Conservation (phyloP, 2,797 vertebrate genomes). For the Trachops cirrhosus region DNA sequence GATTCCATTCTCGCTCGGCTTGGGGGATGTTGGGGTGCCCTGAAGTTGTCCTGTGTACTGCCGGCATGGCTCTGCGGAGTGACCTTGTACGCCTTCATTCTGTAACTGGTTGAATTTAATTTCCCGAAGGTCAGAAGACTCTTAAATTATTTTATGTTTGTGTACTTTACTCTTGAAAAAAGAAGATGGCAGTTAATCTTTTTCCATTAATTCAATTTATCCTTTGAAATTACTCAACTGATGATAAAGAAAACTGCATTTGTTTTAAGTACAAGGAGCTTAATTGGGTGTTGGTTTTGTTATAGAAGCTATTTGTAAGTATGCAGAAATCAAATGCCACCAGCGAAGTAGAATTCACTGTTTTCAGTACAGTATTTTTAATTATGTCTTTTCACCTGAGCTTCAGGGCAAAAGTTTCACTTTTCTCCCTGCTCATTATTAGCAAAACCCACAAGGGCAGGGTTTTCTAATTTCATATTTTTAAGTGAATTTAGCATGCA, state of each 20-base stretch:
- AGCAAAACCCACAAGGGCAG: conserved; percentile 61
- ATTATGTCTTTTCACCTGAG: conserved; percentile 72
- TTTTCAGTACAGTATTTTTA: conserved; percentile 68
- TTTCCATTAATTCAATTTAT: neutral
- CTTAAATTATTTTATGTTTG: neutral
- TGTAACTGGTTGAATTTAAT: neutral
- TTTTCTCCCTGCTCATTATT: conserved; percentile 68
- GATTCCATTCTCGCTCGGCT: neutral
- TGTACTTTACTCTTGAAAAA: neutral
- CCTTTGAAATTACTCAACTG: neutral
- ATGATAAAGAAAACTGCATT: conserved; percentile 36
- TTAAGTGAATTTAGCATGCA: conserved; percentile 64
- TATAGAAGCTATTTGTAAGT: conserved; percentile 55
- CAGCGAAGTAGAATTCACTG: conserved; percentile 59
- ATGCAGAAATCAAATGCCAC: conserved; percentile 45
- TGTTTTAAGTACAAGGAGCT: conserved; percentile 26
- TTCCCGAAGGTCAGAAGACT: neutral
- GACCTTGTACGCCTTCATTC: neutral
- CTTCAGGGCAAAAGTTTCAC: conserved; percentile 71
- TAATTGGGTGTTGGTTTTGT: conserved; percentile 54
- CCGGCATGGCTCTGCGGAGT: neutral
- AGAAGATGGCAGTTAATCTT: neutral
- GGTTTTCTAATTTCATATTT: conserved; percentile 70
- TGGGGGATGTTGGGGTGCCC: too few species aligned
- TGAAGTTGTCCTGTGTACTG: neutral